phyloP scores from a whole-genome alignment of 2,797 vertebrate genomes.

The Adrianichthys oophorus region DNA sequence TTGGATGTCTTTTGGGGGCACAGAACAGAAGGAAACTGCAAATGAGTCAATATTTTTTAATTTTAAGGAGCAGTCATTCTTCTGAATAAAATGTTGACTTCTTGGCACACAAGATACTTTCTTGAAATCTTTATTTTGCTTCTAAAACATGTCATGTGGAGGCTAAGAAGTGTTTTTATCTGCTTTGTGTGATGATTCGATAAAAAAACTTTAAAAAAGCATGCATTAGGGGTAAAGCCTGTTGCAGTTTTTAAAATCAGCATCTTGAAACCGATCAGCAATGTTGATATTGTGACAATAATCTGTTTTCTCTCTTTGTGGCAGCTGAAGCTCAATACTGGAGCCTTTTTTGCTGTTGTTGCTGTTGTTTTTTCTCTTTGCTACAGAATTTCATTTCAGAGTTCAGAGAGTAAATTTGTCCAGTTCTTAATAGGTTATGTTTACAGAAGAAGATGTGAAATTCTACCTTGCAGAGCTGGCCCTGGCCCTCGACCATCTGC shows the following conservation, averaged over 20 bases:
- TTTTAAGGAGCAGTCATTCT: not conserved
- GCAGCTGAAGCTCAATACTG: slow-evolving; percentile 39
- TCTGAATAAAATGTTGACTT: slow-evolving; percentile 34
- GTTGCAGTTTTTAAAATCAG: slow-evolving; percentile 18
- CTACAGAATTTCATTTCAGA: slow-evolving; percentile 68
- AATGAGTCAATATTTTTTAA: no score
- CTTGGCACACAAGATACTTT: slow-evolving; percentile 24
- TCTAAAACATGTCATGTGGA: slow-evolving; percentile 47
- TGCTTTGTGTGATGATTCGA: slow-evolving; percentile 54
- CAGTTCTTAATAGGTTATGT: slow-evolving; percentile 99
- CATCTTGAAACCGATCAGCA: slow-evolving; percentile 28
- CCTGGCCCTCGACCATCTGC: slow-evolving; percentile 98
- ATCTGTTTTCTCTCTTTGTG: slow-evolving; percentile 55
- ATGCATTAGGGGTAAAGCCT: slow-evolving; percentile 49
- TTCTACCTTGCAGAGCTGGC: slow-evolving; percentile 99
- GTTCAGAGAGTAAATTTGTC: slow-evolving; percentile 94
- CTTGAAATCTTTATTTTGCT: slow-evolving; percentile 20
- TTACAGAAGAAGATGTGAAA: slow-evolving; percentile 99
- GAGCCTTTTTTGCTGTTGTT: slow-evolving; percentile 41
- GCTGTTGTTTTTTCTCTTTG: slow-evolving; percentile 31
- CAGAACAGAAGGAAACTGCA: no score
- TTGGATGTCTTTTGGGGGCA: no score
- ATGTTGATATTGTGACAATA: slow-evolving; percentile 57
- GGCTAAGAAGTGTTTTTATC: slow-evolving; percentile 41
- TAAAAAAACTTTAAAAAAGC: slow-evolving; percentile 51